A percentile compares a stretch with the other conserved stretches of the same genome.
phyloP scores from a whole-genome alignment of 2,113 vertebrate species.

The Trochalopteron elliotii region DNA sequence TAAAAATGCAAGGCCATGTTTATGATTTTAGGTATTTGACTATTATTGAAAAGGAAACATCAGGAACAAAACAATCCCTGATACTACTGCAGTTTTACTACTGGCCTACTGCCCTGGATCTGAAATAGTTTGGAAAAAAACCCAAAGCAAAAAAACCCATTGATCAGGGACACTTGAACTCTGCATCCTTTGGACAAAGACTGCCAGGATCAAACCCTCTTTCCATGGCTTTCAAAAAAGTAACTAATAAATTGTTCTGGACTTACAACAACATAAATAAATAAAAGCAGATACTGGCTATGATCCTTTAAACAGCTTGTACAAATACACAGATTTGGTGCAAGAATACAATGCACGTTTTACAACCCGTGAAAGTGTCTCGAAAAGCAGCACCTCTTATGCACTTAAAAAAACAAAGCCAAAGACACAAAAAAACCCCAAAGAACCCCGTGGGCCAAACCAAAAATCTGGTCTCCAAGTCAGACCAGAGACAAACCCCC shows the following conservation, averaged over 20 bases:
- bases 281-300: background rate
- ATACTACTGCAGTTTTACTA: background rate
- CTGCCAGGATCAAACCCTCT: background rate
- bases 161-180: background rate
- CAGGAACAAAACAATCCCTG: background rate
- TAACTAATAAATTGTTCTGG: background rate
- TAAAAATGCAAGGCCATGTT: background rate
- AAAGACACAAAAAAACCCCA: background rate
- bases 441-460: accelerated
- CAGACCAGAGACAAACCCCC: background rate
- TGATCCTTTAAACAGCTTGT: background rate
- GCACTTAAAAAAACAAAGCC: background rate
- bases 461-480: background rate
- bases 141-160: background rate
- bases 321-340: background rate
- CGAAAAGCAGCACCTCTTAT: background rate
- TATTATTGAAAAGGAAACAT: background rate
- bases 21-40: background rate
- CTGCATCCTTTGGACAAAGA: background rate
- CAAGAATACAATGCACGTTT: background rate
- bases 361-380: background rate
- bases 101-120: background rate
- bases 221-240: background rate
- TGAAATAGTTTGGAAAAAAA: background rate
- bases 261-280: background rate